Evolutionary conservation across 2,113 vertebrate species (phyloP).

Genomic region (Elephas maximus): DNA sequence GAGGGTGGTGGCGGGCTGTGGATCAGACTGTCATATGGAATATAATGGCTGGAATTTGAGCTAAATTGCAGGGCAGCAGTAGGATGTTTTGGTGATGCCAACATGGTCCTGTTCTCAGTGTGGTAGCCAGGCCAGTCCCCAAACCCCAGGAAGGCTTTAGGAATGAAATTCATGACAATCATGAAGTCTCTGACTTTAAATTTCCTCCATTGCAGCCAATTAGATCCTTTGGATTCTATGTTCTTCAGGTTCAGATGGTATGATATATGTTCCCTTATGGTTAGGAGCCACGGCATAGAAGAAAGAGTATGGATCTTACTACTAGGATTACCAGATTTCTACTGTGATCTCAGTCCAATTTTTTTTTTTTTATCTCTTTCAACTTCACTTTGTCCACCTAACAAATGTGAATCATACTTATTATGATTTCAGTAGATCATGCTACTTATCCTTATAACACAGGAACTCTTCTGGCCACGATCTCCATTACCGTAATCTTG

Average conservation of each 20-base stretch:
- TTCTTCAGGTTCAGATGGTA: neutral
- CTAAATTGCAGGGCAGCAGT: neutral
- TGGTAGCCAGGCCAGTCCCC: neutral
- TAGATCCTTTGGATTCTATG: neutral
- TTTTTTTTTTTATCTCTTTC: neutral
- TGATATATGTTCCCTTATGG: neutral
- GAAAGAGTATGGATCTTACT: too few species aligned
- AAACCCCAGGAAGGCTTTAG: neutral
- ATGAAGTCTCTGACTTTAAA: neutral
- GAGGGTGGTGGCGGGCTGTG: neutral
- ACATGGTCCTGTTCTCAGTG: neutral
- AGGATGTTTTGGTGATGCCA: neutral
- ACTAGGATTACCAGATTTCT: neutral
- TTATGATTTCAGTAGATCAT: neutral
- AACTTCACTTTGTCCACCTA: neutral
- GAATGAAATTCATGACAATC: neutral
- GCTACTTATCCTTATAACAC: neutral
- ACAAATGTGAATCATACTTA: neutral
- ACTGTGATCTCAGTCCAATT: neutral
- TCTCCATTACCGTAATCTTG: neutral
- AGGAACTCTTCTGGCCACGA: neutral
- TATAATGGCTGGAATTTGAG: neutral
- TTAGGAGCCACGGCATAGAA: neutral
- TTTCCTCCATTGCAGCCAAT: neutral
- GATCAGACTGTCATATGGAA: neutral